Conservation (phyloP, 2,113 vertebrate genomes). For the Shinisaurus crocodilurus region DNA sequence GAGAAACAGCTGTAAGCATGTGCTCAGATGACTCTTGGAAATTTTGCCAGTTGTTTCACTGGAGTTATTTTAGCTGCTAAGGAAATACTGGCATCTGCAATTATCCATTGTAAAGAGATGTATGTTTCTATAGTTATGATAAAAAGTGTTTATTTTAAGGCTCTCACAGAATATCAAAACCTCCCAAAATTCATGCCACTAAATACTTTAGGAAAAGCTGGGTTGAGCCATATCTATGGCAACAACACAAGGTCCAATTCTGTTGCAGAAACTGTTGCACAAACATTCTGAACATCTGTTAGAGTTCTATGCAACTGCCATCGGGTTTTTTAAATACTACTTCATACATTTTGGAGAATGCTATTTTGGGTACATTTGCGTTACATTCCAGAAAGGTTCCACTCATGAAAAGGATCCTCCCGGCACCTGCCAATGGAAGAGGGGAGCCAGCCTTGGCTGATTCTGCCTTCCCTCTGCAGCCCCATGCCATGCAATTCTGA, state of each 20-base stretch:
- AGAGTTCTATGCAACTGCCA: background rate
- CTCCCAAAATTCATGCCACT: background rate
- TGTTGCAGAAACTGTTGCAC: background rate
- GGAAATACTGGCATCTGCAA: background rate
- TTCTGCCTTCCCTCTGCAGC: background rate
- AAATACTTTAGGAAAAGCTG: constrained; percentile 36
- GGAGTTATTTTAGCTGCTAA: background rate
- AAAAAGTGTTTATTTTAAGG: constrained; percentile 22
- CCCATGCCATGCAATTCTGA: background rate
- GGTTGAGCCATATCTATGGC: background rate
- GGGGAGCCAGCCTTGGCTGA: background rate
- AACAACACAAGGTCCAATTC: background rate
- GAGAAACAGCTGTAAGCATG: constrained; percentile 20
- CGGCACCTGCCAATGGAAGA: too few relatives aligned
- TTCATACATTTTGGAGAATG: background rate
- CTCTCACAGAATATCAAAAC: constrained; percentile 32
- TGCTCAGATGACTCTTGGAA: background rate
- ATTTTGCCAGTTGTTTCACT: background rate
- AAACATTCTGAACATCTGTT: background rate
- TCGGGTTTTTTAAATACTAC: background rate
- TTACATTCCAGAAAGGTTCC: background rate
- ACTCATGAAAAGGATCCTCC: background rate
- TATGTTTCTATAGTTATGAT: background rate
- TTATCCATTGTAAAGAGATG: background rate
- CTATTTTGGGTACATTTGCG: background rate